phyloP scores from a whole-genome alignment of 2,113 vertebrate species.

The Gymnogyps californianus region DNA sequence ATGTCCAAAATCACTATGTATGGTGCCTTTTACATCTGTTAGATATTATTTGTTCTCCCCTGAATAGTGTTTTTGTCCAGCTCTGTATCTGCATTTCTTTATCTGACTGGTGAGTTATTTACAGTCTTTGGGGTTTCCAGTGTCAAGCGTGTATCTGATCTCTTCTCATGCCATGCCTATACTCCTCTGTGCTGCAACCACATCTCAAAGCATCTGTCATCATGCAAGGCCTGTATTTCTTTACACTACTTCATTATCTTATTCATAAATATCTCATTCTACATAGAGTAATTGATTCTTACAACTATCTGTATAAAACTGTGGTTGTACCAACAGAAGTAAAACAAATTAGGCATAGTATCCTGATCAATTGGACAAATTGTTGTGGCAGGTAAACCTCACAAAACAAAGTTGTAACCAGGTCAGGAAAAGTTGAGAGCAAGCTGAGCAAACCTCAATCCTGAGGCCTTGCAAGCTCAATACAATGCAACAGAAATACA shows the following conservation, averaged over 20 bases:
- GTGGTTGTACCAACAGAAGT: background rate
- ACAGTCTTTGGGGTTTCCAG: background rate
- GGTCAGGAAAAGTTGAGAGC: background rate
- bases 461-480: background rate
- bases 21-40: background rate
- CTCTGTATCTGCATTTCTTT: background rate
- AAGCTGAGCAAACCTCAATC: background rate
- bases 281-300: background rate
- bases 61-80: background rate
- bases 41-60: background rate
- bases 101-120: background rate
- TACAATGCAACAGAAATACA: background rate
- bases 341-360: background rate
- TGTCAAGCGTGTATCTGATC: accelerated
- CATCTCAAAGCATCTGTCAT: accelerated
- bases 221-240: background rate
- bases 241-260: background rate
- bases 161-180: background rate
- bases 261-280: background rate
- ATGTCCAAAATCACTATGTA: background rate
- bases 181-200: background rate
- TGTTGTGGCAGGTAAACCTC: background rate
- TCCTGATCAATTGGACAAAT: background rate
- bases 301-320: background rate
- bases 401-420: background rate